phyloP scores from a whole-genome alignment of 2,888 invertebrate species.

The Alviniconcha strummeri region DNA sequence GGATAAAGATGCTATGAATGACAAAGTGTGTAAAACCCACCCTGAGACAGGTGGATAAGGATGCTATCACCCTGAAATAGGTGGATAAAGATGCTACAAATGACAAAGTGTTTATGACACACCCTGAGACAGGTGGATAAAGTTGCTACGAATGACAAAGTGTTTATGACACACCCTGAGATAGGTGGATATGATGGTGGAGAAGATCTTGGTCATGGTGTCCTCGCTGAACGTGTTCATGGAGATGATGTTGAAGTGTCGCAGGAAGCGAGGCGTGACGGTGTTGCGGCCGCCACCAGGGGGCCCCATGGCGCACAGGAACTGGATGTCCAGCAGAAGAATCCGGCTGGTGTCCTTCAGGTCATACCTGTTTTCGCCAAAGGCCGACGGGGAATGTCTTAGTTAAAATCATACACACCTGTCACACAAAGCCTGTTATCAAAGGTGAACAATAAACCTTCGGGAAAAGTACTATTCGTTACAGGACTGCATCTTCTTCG shows the following conservation, averaged over 20 bases:
- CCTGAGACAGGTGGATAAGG: too few species aligned
- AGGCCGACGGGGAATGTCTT: not conserved
- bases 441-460: too few species aligned
- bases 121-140: constrained; percentile 57
- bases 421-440: too few species aligned
- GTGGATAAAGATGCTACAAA: too few species aligned
- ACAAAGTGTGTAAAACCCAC: not conserved
- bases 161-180: constrained; percentile 69
- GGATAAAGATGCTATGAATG: too few species aligned
- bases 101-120: not conserved
- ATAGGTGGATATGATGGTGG: constrained; percentile 72
- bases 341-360: constrained; percentile 87
- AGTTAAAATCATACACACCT: too few species aligned
- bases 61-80: too few species aligned
- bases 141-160: constrained; percentile 42
- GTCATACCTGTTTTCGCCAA: constrained; percentile 78
- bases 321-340: constrained; percentile 84
- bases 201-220: constrained; percentile 91
- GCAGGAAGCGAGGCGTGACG: constrained; percentile 87
- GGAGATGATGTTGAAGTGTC: constrained; percentile 90
- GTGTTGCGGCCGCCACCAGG: constrained; percentile 90
- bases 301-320: constrained; percentile 91
- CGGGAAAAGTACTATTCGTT: too few species aligned
- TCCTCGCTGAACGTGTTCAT: constrained; percentile 93
- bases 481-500: too few species aligned